Conservation (phyloP, 2,797 vertebrate species). For the Sebastes minor region DNA sequence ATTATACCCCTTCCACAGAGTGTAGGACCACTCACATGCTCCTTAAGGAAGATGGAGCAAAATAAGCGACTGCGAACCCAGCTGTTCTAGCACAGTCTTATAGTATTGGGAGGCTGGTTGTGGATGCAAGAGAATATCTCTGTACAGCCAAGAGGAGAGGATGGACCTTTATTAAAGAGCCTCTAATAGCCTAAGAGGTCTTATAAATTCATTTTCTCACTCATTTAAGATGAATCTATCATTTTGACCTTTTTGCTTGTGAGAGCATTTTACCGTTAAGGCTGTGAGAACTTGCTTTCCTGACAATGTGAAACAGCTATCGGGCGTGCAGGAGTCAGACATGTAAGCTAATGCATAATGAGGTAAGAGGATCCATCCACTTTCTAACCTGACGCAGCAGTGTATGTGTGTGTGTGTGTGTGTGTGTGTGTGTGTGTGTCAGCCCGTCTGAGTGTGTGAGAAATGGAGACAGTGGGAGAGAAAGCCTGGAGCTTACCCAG, state of each 20-base stretch:
- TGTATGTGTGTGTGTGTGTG: neutral
- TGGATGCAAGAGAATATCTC: slow-evolving; percentile 7
- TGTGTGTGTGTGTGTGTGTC: slow-evolving; percentile 10
- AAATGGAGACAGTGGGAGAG: slow-evolving; percentile 50
- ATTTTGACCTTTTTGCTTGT: slow-evolving; percentile 14
- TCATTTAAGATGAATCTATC: slow-evolving; percentile 17
- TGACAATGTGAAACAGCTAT: slow-evolving; percentile 36
- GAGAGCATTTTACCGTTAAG: slow-evolving; percentile 1
- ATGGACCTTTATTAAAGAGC: slow-evolving; percentile 15
- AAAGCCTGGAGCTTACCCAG: slow-evolving; percentile 55
- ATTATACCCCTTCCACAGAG: slow-evolving; percentile 37
- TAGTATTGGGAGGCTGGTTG: neutral
- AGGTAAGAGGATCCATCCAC: slow-evolving; percentile 47
- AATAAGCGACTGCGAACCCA: slow-evolving; percentile 35
- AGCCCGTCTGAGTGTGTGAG: slow-evolving; percentile 41
- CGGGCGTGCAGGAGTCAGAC: slow-evolving; percentile 38
- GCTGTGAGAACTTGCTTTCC: slow-evolving; percentile 21
- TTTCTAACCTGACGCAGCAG: slow-evolving; percentile 46
- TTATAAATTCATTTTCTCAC: slow-evolving; percentile 8
- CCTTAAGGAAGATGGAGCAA: slow-evolving; percentile 42
- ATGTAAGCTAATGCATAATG: slow-evolving; percentile 49
- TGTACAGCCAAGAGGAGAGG: slow-evolving; percentile 17
- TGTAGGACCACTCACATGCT: slow-evolving; percentile 48
- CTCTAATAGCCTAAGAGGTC: slow-evolving; percentile 7
- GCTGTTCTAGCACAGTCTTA: slow-evolving; percentile 28